A percentile compares a stretch with the other conserved stretches of the same genome.
Conservation (phyloP, 2,113 vertebrate species). For the Fulica atra region DNA sequence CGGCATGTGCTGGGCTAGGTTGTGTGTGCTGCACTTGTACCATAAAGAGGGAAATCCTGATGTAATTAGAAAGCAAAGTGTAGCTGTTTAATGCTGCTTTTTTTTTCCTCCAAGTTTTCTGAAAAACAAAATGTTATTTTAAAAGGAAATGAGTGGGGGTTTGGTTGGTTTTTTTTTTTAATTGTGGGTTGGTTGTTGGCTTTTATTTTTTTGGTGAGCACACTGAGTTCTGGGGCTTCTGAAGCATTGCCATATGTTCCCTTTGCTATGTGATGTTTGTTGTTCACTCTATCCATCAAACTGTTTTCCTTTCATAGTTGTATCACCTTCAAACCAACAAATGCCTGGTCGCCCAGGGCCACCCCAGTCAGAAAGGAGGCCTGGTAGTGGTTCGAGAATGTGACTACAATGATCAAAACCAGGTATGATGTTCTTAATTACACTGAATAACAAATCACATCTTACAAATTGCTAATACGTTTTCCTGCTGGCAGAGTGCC, state of each 20-base stretch:
- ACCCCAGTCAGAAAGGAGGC: constrained; percentile 92
- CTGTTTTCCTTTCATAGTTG: constrained; percentile 74
- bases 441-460: background rate
- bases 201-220: background rate
- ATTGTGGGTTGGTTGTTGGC: background rate
- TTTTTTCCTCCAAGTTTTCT: background rate
- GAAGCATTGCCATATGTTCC: background rate
- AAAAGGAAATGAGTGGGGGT: background rate
- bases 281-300: background rate
- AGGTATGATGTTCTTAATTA: constrained; percentile 74
- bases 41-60: background rate
- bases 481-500: background rate
- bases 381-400: constrained; percentile 86
- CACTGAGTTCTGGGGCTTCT: background rate
- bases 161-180: background rate
- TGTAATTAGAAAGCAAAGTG: background rate
- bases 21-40: background rate
- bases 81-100: background rate
- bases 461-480: rapidly evolving
- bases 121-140: background rate
- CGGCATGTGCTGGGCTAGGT: background rate
- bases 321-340: constrained; percentile 85
- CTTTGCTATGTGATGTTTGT: background rate
- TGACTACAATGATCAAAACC: constrained; percentile 84
- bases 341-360: constrained; percentile 91